Conservation (phyloP, 2,888 invertebrate species). For the Antheraea assamensis region DNA sequence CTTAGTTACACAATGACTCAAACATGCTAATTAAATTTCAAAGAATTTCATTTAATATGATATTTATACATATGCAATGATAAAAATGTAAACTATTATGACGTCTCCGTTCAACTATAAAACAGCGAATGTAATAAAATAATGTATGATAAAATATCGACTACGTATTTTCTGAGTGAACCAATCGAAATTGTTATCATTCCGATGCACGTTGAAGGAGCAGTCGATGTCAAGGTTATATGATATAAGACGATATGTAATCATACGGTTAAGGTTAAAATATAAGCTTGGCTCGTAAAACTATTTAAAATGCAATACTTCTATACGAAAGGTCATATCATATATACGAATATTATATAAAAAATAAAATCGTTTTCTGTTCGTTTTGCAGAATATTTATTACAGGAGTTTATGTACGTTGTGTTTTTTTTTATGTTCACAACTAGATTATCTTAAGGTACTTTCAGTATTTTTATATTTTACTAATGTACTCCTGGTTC, state of each 20-base stretch:
- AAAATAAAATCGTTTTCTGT: background rate
- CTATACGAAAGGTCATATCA: background rate
- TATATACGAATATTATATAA: conserved; percentile 6
- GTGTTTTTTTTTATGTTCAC: background rate
- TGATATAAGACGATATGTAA: conserved; percentile 24
- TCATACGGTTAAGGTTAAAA: conserved; percentile 19
- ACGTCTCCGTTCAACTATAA: background rate
- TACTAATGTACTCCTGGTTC: too few species aligned
- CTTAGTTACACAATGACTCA: too few species aligned
- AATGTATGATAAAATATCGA: background rate
- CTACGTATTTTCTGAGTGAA: background rate
- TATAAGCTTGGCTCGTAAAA: background rate
- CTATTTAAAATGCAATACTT: conserved; percentile 19
- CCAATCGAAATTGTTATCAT: conserved; percentile 21
- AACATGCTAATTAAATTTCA: background rate
- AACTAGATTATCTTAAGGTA: background rate
- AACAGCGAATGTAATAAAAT: background rate
- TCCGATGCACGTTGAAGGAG: conserved; percentile 23
- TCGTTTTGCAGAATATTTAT: background rate
- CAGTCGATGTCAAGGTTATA: conserved; percentile 27
- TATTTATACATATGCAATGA: background rate
- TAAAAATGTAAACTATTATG: background rate
- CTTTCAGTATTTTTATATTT: too few species aligned
- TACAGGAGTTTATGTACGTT: background rate
- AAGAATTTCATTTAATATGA: background rate